Percentiles rank a stretch among this genome's conserved stretches.
These are phyloP conservation scores for Marronus borbonicus DNA, from an alignment of 2,888 invertebrate species.

Conservation along the genomic window DNA sequence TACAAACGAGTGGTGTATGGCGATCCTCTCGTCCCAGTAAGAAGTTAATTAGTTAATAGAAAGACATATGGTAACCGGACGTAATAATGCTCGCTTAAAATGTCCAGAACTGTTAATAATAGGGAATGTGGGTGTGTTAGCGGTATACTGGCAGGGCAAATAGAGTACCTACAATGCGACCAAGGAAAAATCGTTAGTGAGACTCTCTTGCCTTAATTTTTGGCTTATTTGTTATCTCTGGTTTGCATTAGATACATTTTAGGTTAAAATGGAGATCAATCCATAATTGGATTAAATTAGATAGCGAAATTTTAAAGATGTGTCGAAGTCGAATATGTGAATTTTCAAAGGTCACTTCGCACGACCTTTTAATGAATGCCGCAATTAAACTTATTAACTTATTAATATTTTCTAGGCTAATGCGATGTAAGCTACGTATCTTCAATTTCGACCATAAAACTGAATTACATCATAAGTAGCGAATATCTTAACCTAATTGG, in stretches of 20 bases:
- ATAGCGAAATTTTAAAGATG: not conserved
- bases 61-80: slow-evolving; percentile 47
- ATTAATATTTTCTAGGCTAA: slow-evolving; percentile 39
- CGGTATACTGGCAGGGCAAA: slow-evolving; percentile 14
- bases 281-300: not conserved
- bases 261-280: too few species aligned
- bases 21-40: slow-evolving; percentile 39
- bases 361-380: slow-evolving; percentile 38
- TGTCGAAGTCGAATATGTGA: not conserved
- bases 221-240: not conserved
- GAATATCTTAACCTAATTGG: too few species aligned
- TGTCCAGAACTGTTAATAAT: slow-evolving; percentile 42
- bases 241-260: too few species aligned
- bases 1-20: slow-evolving; percentile 16
- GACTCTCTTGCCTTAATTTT: not conserved
- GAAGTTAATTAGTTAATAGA: slow-evolving; percentile 48
- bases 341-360: slow-evolving; percentile 27
- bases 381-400: slow-evolving; percentile 42
- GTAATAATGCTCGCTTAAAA: slow-evolving; percentile 40
- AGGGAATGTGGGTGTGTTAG: slow-evolving; percentile 45
- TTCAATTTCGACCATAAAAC: slow-evolving; percentile 22
- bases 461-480: slow-evolving; percentile 1
- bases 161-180: slow-evolving; percentile 3
- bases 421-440: slow-evolving; percentile 9
- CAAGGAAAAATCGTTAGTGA: slow-evolving; percentile 24